Evolutionary conservation across 2,797 vertebrate species (phyloP).

Genomic region (Phalanger gymnotis): DNA sequence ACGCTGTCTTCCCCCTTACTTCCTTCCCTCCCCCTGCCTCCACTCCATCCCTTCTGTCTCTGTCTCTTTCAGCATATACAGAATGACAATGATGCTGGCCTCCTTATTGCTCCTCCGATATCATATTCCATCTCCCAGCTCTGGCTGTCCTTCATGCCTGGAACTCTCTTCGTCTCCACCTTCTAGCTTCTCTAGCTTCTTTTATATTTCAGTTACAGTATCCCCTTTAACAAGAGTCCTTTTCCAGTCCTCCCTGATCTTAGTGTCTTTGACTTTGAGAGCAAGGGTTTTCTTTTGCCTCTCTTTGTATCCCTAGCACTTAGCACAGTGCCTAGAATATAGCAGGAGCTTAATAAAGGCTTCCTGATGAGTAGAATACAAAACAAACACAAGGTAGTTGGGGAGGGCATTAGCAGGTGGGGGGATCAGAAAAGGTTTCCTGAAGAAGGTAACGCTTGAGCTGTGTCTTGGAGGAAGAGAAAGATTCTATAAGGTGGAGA

Average conservation of each 20-base stretch:
- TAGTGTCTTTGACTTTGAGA: neutral
- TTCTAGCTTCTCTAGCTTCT: neutral
- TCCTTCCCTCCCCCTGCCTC: neutral
- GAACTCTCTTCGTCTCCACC: neutral
- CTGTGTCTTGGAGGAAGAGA: neutral
- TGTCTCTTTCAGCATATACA: neutral
- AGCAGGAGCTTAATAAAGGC: neutral
- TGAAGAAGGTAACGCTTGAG: neutral
- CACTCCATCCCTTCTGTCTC: neutral
- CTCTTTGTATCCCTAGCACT: neutral
- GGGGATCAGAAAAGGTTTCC: neutral
- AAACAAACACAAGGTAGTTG: neutral
- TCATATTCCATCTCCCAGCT: neutral
- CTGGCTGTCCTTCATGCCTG: neutral
- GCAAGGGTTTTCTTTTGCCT: neutral
- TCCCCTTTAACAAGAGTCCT: neutral
- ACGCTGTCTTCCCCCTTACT: neutral
- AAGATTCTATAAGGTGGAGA: neutral
- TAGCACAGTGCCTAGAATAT: neutral
- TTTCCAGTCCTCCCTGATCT: neutral
- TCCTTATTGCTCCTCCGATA: neutral
- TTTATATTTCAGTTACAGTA: neutral
- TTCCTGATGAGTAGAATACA: neutral
- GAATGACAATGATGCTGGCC: neutral
- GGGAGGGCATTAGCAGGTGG: neutral